Evolutionary conservation across 1,140 invertebrate genomes (phyloP).

Genomic region (Cotesia glomerata): DNA sequence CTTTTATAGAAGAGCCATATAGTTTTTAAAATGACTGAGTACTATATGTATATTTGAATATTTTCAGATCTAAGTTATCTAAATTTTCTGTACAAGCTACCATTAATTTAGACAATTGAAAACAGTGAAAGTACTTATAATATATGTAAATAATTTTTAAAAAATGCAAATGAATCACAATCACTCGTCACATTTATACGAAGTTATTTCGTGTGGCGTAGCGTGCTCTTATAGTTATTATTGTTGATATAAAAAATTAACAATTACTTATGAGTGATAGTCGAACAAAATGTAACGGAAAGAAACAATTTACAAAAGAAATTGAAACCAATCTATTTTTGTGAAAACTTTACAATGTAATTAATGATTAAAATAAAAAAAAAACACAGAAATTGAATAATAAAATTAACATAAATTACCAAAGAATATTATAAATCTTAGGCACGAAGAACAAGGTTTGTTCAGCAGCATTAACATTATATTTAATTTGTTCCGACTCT

Average conservation of each 20-base stretch:
- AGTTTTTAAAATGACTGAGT: conserved; percentile 9
- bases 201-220: background rate
- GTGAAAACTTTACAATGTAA: background rate
- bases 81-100: background rate
- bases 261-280: background rate
- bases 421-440: conserved; percentile 3
- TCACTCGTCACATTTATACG: background rate
- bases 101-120: background rate
- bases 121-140: background rate
- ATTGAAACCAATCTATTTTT: conserved; percentile 1
- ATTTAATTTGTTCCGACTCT: background rate
- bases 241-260: background rate
- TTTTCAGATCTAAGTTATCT: background rate
- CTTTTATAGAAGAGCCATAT: background rate
- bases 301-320: background rate
- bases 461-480: background rate
- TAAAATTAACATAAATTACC: conserved; percentile 10
- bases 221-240: background rate
- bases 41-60: background rate
- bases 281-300: background rate
- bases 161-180: background rate
- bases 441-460: background rate
- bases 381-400: background rate
- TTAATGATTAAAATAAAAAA: conserved; percentile 1
- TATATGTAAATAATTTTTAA: background rate